These are phyloP conservation scores for Melanocharis versteri DNA, from an alignment of 2,113 vertebrate genomes.

Conservation along the genomic window DNA sequence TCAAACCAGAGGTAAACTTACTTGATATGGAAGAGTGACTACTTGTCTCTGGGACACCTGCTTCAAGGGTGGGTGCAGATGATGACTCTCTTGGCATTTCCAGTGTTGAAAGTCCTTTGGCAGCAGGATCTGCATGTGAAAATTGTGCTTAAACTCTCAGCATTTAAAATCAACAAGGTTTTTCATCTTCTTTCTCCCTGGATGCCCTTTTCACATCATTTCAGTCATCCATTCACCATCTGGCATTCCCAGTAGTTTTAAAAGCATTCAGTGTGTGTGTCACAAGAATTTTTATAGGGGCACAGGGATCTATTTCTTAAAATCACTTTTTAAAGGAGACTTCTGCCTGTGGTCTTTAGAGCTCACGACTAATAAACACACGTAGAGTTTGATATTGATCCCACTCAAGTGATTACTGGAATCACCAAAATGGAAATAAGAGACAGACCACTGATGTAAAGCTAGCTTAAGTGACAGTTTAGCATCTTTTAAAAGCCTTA, in stretches of 20 bases:
- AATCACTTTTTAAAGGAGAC: background rate
- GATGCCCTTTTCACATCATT: background rate
- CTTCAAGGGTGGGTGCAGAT: conserved; percentile 92
- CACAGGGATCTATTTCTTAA: background rate
- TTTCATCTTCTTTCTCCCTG: background rate
- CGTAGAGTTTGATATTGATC: background rate
- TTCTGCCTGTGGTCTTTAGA: background rate
- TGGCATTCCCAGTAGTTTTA: background rate
- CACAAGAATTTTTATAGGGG: background rate
- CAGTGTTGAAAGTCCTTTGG: conserved; percentile 88
- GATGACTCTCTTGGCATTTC: conserved; percentile 94
- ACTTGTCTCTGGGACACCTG: conserved; percentile 87
- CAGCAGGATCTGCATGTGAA: conserved; percentile 80
- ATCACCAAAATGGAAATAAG: background rate
- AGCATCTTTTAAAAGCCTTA: background rate
- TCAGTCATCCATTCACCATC: background rate
- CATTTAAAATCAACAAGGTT: background rate
- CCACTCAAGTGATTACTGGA: background rate
- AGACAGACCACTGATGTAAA: background rate
- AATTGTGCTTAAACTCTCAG: conserved; percentile 5
- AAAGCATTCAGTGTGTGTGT: background rate
- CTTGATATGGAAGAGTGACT: conserved; percentile 93
- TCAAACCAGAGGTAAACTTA: conserved; percentile 71
- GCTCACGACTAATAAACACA: background rate
- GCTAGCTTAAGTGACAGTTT: background rate